phyloP scores from a whole-genome alignment of 2,888 invertebrate genomes.

The Agriotes lineatus region DNA sequence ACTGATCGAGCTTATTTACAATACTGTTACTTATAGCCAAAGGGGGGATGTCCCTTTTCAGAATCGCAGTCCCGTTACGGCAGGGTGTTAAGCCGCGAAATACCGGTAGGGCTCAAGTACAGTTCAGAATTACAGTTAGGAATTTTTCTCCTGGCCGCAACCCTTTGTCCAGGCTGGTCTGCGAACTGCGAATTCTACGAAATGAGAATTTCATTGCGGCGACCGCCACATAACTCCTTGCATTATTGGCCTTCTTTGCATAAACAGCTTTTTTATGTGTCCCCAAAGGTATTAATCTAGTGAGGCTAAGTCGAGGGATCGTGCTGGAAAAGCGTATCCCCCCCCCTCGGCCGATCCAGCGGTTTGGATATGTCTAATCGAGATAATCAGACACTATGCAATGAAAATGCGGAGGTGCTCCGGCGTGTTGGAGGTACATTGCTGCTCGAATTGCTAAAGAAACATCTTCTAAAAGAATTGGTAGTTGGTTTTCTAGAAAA shows the following conservation, averaged over 20 bases:
- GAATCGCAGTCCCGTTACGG: too few relatives aligned
- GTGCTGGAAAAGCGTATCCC: neutral
- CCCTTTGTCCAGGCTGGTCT: too few relatives aligned
- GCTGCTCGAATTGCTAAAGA: neutral
- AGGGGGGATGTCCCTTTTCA: too few relatives aligned
- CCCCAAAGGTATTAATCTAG: conserved; percentile 8
- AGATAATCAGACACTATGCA: neutral
- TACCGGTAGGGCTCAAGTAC: too few relatives aligned
- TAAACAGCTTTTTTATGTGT: neutral
- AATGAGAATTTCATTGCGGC: too few relatives aligned
- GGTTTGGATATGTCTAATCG: neutral
- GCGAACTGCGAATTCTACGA: too few relatives aligned
- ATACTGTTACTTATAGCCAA: too few relatives aligned
- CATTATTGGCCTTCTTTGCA: neutral
- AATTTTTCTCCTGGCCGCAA: too few relatives aligned
- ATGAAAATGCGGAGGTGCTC: neutral
- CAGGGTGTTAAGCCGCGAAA: too few relatives aligned
- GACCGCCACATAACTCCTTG: too few relatives aligned
- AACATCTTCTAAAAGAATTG: conserved; percentile 11
- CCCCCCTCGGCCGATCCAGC: neutral
- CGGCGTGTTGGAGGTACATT: neutral
- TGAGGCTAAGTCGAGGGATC: neutral
- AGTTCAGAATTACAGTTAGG: too few relatives aligned
- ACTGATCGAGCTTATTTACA: too few relatives aligned
- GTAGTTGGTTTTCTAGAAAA: conserved; percentile 5